Percentiles rank a stretch among this genome's conserved stretches.
Evolutionary conservation across 1,140 invertebrate species (phyloP).

Genomic region (Harlomillsia oculata): DNA sequence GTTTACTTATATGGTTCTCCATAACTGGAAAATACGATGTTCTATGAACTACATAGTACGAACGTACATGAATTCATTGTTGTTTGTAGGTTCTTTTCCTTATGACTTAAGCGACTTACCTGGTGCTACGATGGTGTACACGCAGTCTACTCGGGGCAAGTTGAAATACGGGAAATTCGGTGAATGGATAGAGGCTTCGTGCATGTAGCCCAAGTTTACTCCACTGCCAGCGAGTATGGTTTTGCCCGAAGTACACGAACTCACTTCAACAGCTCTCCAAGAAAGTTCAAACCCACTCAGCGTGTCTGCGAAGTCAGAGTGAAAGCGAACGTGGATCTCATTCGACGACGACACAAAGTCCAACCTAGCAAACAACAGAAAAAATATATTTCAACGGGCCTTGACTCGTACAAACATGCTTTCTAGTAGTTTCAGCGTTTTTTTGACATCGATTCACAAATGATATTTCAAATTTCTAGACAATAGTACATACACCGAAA

Average conservation of each 20-base stretch:
- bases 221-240: slow-evolving; percentile 30
- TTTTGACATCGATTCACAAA: no score
- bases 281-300: slow-evolving; percentile 53
- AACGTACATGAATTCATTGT: no score
- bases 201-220: slow-evolving; percentile 35
- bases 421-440: neutral
- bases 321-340: slow-evolving; percentile 52
- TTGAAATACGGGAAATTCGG: slow-evolving; percentile 60
- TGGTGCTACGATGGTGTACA: slow-evolving; percentile 54
- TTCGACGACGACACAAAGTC: slow-evolving; percentile 53
- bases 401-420: neutral
- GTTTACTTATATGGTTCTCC: no score
- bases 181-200: slow-evolving; percentile 40
- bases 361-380: slow-evolving; percentile 40
- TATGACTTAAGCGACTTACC: slow-evolving; percentile 34
- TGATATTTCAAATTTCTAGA: no score
- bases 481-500: no score
- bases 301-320: slow-evolving; percentile 58
- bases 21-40: no score
- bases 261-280: slow-evolving; percentile 58
- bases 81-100: no score
- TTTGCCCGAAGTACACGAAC: slow-evolving; percentile 48
- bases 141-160: slow-evolving; percentile 55
- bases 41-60: no score
- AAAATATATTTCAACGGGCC: neutral